Evolutionary conservation across 1,140 invertebrate genomes (phyloP).

Genomic region (Heliconius himera): DNA sequence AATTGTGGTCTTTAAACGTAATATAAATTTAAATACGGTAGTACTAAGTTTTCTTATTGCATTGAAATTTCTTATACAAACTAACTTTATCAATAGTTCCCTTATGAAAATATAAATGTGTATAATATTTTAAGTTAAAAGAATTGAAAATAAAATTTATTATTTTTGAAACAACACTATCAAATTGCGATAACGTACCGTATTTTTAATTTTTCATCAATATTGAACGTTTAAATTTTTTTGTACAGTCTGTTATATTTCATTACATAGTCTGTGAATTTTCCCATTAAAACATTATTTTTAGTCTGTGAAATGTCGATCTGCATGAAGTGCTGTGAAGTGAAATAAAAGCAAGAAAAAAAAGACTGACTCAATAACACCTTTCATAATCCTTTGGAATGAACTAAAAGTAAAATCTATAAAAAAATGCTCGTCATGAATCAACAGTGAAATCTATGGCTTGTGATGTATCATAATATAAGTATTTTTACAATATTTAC

Average conservation of each 20-base stretch:
- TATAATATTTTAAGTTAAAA: too few relatives aligned
- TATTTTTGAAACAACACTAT: too few relatives aligned
- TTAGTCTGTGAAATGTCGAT: slow-evolving; percentile 19
- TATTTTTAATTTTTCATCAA: too few relatives aligned
- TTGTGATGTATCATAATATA: slow-evolving; percentile 61
- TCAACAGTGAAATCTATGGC: slow-evolving; percentile 63
- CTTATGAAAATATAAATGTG: too few relatives aligned
- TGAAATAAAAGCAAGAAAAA: slow-evolving; percentile 19
- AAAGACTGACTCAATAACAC: slow-evolving; percentile 41
- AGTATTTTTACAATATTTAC: slow-evolving; percentile 47
- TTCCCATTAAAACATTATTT: not conserved
- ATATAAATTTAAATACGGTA: too few relatives aligned
- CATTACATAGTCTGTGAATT: not conserved
- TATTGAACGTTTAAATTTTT: not conserved
- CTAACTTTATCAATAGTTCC: too few relatives aligned
- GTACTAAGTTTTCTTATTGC: too few relatives aligned
- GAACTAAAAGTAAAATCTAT: slow-evolving; percentile 44
- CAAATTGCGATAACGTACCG: too few relatives aligned
- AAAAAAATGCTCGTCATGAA: slow-evolving; percentile 52
- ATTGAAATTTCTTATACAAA: too few relatives aligned
- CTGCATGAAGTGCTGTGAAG: slow-evolving; percentile 26
- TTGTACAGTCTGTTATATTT: not conserved
- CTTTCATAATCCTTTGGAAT: slow-evolving; percentile 50
- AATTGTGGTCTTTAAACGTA: too few relatives aligned
- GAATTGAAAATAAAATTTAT: too few relatives aligned